phyloP scores from a whole-genome alignment of 92 coral and sea anemone species.

The Parazoanthus atlanticus region DNA sequence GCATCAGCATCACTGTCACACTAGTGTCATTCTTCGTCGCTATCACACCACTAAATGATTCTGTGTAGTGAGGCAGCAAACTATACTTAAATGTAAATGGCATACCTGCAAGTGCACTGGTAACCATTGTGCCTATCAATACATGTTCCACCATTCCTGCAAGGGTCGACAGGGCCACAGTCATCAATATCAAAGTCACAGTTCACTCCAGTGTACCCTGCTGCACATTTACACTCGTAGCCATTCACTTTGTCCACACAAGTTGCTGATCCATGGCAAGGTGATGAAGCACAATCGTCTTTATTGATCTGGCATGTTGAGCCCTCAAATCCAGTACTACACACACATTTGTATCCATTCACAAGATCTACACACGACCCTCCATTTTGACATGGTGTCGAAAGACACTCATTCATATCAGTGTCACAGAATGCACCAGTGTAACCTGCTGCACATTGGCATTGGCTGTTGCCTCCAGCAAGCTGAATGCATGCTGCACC shows the following conservation, averaged over 20 bases:
- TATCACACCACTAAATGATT: not conserved
- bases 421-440: slow-evolving; percentile 88
- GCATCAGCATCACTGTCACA: not conserved
- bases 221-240: slow-evolving; percentile 79
- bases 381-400: slow-evolving; percentile 78
- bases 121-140: slow-evolving; percentile 79
- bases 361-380: slow-evolving; percentile 85
- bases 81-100: not conserved
- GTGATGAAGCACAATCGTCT: slow-evolving; percentile 75
- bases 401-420: slow-evolving; percentile 87
- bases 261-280: slow-evolving; percentile 83
- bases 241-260: slow-evolving; percentile 83
- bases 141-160: slow-evolving; percentile 95
- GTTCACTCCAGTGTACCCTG: slow-evolving; percentile 88
- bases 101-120: slow-evolving; percentile 90
- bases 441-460: slow-evolving; percentile 81
- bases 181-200: slow-evolving; percentile 84
- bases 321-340: slow-evolving; percentile 83
- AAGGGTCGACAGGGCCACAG: slow-evolving; percentile 87
- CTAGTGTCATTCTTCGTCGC: not conserved
- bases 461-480: slow-evolving; percentile 61
- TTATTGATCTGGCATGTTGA: slow-evolving; percentile 60
- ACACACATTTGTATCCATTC: slow-evolving; percentile 90
- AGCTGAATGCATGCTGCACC: slow-evolving; percentile 75
- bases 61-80: not conserved